Evolutionary conservation across 1,140 invertebrate genomes (phyloP), one percentile per base, ranked within the genome.

Genomic region (Drepana arcuata): DNA sequence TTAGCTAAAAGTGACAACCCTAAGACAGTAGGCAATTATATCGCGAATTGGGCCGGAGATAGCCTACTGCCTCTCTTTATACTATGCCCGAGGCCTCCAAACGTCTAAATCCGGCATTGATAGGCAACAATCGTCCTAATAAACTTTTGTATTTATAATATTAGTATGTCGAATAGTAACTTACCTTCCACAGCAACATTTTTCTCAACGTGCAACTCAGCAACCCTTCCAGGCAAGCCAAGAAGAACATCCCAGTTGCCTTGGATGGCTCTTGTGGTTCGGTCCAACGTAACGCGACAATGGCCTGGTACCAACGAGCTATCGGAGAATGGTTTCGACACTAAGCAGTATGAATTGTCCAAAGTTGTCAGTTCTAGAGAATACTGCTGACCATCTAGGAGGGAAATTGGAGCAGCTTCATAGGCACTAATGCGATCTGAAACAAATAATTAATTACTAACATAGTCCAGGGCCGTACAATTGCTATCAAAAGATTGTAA

Each of bases 231-330:
- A 0, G 69, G 66, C 1, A 77, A 14, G 7, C 66, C 78, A 14
- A 78, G 34, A 0, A 66, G 34, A 1, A 75, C 46, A 11, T 64
- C 54, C 78, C 78, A 82, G 14, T 47, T 56, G 1, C 79, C 79
- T 39, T 81, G 71, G 11, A 81, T 48, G 12, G 68, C 72, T 47
- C 75, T 62, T 1, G 59, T 67, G 0, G 64, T 52, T n/a, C 60
- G 59, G 7, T 71, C 64, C n/a, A 79, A 34, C 3, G 50, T 58
- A 3, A 80, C 57, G 4, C 25, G 41, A 37, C 79, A 83, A 7
- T 71, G 62, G 2, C 77, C 79, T 7, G 70, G 48, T 3, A 80
- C 41, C 14, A 79, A 48, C 0, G 60, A 43, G 23, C 59, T 65
- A 26, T 78, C 65, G 1, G 64, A 43, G 33, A 71, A 73, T 2